A percentile compares a stretch with the other conserved stretches of the same genome.
Evolutionary conservation across 1,140 invertebrate genomes (phyloP).

Genomic region (Magallana gigas): DNA sequence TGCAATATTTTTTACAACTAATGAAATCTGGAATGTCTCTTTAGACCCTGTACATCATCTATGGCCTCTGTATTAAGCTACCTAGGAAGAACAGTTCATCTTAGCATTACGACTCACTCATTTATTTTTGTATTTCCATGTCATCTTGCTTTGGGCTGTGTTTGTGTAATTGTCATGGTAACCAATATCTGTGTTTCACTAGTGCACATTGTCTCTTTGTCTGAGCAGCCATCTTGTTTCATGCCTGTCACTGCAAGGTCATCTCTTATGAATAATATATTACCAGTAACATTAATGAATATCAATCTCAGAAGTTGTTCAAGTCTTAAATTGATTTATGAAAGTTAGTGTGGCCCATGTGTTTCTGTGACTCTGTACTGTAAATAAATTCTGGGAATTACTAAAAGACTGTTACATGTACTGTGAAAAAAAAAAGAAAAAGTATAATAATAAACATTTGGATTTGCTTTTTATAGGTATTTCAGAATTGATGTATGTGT

Average conservation of each 20-base stretch:
- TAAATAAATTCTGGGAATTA: too few species aligned
- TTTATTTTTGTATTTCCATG: neutral
- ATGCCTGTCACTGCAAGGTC: conserved; percentile 19
- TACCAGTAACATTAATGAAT: neutral
- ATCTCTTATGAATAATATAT: neutral
- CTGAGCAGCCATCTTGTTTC: conserved; percentile 9
- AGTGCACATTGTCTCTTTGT: conserved; percentile 31
- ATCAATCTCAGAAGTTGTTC: neutral
- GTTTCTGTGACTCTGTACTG: too few species aligned
- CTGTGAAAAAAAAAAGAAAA: too few species aligned
- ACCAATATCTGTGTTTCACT: conserved; percentile 15
- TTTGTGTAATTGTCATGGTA: conserved; percentile 1
- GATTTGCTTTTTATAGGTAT: too few species aligned
- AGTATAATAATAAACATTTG: too few species aligned
- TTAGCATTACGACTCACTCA: neutral
- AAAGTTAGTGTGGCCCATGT: too few species aligned
- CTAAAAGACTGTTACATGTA: too few species aligned
- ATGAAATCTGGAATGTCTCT: conserved; percentile 5
- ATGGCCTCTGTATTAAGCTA: neutral
- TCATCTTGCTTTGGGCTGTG: conserved; percentile 12
- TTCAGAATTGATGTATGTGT: neutral
- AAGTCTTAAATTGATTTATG: neutral
- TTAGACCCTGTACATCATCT: neutral
- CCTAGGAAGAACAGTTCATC: neutral
- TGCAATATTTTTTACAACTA: neutral